Percentiles rank a stretch among this genome's conserved stretches.
Conservation (phyloP, 2,113 vertebrate genomes). For the Morone chrysops region DNA sequence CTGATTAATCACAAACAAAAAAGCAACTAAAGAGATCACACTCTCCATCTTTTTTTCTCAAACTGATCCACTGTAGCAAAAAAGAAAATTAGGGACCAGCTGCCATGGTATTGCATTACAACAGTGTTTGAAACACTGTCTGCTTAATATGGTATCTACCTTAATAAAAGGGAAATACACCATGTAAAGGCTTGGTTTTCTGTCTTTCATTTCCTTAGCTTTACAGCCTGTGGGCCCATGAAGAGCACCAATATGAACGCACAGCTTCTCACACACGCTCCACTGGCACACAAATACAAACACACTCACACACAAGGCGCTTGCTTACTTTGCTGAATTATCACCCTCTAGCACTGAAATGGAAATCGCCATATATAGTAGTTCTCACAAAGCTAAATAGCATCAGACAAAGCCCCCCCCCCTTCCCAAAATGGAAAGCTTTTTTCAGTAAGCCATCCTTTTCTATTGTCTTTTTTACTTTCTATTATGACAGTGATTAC, state of each 20-base stretch:
- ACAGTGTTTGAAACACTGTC: not conserved
- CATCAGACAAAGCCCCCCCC: not conserved
- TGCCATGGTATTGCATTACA: slow-evolving; percentile 1
- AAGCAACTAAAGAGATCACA: too few species aligned
- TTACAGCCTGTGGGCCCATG: slow-evolving; percentile 8
- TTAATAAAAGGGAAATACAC: not conserved
- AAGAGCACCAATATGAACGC: not conserved
- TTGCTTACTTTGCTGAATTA: too few species aligned
- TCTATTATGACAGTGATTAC: not conserved
- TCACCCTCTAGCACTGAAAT: slow-evolving; percentile 3
- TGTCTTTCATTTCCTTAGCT: not conserved
- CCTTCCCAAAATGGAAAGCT: not conserved
- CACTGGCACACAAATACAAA: not conserved
- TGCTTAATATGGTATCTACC: slow-evolving; percentile 2
- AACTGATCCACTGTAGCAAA: not conserved
- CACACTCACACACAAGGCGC: not conserved
- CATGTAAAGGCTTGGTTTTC: not conserved
- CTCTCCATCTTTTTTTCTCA: not conserved
- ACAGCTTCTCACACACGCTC: not conserved
- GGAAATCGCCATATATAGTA: not conserved
- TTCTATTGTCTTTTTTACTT: not conserved
- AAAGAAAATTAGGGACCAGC: slow-evolving; percentile 49
- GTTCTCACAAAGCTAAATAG: not conserved
- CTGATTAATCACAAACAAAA: too few species aligned
- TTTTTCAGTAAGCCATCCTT: not conserved